Evolutionary conservation across 1,140 invertebrate species (phyloP).

Genomic region (Drosophila pandora): DNA sequence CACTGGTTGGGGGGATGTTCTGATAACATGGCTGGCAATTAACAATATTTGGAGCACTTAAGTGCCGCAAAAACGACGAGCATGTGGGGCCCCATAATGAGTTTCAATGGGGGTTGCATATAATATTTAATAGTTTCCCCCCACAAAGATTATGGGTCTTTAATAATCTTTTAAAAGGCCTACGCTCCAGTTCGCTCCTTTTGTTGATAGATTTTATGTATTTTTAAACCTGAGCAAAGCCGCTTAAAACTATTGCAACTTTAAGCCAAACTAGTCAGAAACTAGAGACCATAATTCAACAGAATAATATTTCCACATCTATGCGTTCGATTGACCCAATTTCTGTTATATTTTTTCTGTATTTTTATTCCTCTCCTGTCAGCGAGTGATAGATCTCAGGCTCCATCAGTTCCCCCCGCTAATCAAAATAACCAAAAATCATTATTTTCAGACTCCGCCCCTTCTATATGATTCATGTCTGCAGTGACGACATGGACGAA

Average conservation of each 20-base stretch:
- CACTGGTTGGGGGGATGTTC: not conserved
- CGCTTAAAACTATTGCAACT: not conserved
- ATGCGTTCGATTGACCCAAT: slow-evolving; percentile 44
- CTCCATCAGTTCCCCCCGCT: slow-evolving; percentile 45
- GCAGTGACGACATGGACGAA: slow-evolving; percentile 48
- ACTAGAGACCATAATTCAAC: slow-evolving; percentile 12
- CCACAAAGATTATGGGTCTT: not conserved
- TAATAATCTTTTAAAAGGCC: not conserved
- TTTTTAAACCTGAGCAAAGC: slow-evolving; percentile 2
- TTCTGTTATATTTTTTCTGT: not conserved
- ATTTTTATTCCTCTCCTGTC: slow-evolving; percentile 15
- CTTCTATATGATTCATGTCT: slow-evolving; percentile 62
- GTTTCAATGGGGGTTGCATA: slow-evolving; percentile 21
- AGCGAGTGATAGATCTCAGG: slow-evolving; percentile 16
- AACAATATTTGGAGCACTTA: slow-evolving; percentile 58
- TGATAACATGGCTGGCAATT: slow-evolving; percentile 58
- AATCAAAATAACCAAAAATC: slow-evolving; percentile 54
- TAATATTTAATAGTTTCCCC: not conserved
- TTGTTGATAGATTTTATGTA: not conserved
- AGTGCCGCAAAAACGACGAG: slow-evolving; percentile 38
- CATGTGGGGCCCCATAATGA: slow-evolving; percentile 45
- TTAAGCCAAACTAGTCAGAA: not conserved
- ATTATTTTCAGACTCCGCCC: not conserved
- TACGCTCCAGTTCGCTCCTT: not conserved
- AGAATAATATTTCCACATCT: slow-evolving; percentile 6